A percentile compares a stretch with the other conserved stretches of the same genome.
Evolutionary conservation across 2,113 vertebrate genomes (phyloP).

Genomic region (Anolis sagrei): DNA sequence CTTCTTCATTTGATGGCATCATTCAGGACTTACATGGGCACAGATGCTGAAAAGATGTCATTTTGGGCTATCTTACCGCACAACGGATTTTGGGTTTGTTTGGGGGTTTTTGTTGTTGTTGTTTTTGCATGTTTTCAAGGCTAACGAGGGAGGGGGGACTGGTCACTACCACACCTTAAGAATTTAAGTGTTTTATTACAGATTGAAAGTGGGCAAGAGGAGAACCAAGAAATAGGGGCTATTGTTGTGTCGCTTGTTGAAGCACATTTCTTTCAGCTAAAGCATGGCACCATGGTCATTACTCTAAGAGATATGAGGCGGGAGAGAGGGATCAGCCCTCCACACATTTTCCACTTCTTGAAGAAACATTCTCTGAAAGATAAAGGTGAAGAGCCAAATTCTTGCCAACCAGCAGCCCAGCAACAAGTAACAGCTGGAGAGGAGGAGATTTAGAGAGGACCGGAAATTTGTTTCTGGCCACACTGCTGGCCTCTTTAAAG

Average conservation of each 20-base stretch:
- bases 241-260: neutral
- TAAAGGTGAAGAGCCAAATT: conserved; percentile 27
- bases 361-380: neutral
- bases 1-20: neutral
- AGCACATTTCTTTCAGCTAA: neutral
- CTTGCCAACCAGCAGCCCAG: conserved; percentile 14
- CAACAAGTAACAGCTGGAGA: conserved; percentile 38
- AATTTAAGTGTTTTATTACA: neutral
- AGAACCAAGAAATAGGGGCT: neutral
- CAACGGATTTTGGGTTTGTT: neutral
- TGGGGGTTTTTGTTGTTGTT: too few relatives aligned
- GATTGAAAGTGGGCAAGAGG: neutral
- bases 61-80: neutral
- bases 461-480: conserved; percentile 16
- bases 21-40: neutral
- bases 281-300: neutral
- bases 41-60: neutral
- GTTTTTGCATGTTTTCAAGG: neutral
- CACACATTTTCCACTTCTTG: neutral
- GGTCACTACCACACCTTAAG: conserved; percentile 26
- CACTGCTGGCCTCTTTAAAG: conserved; percentile 13
- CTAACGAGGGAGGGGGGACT: neutral
- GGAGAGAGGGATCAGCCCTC: neutral
- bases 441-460: neutral
- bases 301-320: neutral